phyloP scores from a whole-genome alignment of 2,888 invertebrate genomes.

The Pseudococcus viburni region DNA sequence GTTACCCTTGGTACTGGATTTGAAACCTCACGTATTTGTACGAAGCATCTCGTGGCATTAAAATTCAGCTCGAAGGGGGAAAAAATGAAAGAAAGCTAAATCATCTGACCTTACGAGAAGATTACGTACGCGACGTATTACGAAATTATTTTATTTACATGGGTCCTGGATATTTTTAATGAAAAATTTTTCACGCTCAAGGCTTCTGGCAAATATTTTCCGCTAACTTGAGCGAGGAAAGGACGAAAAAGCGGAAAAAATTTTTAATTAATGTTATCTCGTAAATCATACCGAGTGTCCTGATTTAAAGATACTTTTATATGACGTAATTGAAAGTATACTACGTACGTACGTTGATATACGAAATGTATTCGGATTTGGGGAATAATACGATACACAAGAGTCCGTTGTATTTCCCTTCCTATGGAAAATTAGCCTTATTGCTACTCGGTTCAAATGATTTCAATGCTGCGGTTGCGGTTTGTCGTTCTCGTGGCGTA shows the following conservation, averaged over 20 bases:
- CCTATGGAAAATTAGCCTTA: neutral
- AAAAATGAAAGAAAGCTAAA: neutral
- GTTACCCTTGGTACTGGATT: neutral
- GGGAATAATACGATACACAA: neutral
- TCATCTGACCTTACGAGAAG: neutral
- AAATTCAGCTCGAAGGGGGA: neutral
- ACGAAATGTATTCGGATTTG: neutral
- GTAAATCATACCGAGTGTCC: neutral
- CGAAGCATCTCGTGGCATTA: neutral
- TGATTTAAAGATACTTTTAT: constrained; percentile 1
- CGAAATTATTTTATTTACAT: constrained; percentile 7
- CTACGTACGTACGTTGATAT: neutral
- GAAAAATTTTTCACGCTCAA: constrained; percentile 14
- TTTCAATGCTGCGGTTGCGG: neutral
- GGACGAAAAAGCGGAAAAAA: neutral
- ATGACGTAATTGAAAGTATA: neutral
- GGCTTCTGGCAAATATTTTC: neutral
- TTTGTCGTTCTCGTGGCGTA: constrained; percentile 12
- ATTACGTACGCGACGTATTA: neutral
- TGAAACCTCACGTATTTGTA: neutral
- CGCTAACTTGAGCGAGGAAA: neutral
- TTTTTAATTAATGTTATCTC: constrained; percentile 25
- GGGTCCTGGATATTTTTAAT: neutral
- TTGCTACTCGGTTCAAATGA: neutral
- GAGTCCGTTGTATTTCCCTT: neutral